Percentiles rank a stretch among this genome's conserved stretches.
Conservation (phyloP, 2,113 vertebrate species). For the Acrocephalus arundinaceus region DNA sequence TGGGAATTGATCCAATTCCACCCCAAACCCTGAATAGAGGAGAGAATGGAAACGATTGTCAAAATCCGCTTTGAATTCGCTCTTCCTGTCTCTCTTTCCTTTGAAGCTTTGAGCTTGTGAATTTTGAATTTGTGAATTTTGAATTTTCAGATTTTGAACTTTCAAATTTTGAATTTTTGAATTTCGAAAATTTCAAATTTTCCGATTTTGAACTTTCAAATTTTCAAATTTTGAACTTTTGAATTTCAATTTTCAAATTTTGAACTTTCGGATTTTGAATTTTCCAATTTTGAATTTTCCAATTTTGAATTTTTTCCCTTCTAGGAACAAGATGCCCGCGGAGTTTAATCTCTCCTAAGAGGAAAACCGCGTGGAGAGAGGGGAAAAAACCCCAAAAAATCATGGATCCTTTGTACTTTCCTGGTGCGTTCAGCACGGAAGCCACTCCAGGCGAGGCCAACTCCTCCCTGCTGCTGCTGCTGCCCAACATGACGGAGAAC, state of each 20-base stretch:
- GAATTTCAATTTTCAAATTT: not conserved
- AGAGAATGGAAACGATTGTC: not conserved
- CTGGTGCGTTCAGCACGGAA: not conserved
- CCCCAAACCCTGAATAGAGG: not conserved
- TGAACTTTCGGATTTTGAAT: too few species aligned
- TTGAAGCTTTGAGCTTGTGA: not conserved
- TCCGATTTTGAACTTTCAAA: too few species aligned
- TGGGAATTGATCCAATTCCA: not conserved
- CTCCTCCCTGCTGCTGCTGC: not conserved
- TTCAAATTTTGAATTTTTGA: not conserved
- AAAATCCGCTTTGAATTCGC: not conserved
- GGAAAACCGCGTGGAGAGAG: not conserved
- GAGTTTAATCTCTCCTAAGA: not conserved
- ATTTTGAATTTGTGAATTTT: too few species aligned
- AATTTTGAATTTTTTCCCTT: not conserved
- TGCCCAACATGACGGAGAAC: slow-evolving; percentile 24
- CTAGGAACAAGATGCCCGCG: slow-evolving; percentile 15
- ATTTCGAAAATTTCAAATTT: too few species aligned
- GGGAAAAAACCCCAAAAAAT: not conserved
- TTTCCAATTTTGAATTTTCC: not conserved
- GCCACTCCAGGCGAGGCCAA: slow-evolving; percentile 18
- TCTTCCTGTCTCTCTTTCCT: not conserved
- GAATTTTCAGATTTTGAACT: too few species aligned
- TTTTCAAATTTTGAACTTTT: not conserved
- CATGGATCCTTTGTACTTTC: slow-evolving; percentile 55